Base-by-base conservation (phyloP, 2,797 vertebrate genomes). In the Thunnus albacares region DNA sequence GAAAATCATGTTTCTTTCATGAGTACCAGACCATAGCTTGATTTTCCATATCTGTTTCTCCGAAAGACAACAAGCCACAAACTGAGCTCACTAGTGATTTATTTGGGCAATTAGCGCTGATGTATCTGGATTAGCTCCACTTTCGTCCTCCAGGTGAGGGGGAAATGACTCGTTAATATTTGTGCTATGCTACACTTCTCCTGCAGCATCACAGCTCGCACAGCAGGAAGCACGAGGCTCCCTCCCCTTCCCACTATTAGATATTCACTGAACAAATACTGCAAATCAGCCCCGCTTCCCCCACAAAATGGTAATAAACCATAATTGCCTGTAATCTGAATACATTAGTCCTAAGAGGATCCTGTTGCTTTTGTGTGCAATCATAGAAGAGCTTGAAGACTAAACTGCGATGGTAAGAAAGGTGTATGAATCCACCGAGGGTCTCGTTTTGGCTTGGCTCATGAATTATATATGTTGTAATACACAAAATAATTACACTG, bases 251-350 rank as follows among this genome's bases (percentile, higher is more conserved):
- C 81, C 61, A 22, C 82, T 79, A 86, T 89, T 86, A 93, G 87
- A 84, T 79, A 75, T 67, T 81, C 82, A 60, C 82, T 82, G 80
- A 89, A 89, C 87, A 89, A 91, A 91, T 82, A 91, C 84, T 81
- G 86, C 87, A 88, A 92, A 89, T 88, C 78, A 88, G 89, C 80
- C 79, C 81, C 55, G 61, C 75, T 85, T 86, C 88, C 85, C 77
- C 84, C 77, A 72, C 81, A 60, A 85, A 92, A 91, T 86, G 86
- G 84, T 92, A 92, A 93, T 92, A 89, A 88, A 79, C 78, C 71
- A 83, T 90, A 92, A 91, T 90, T 92, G 89, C 87, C 77, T 86
- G 87, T 92, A 91, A 93, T 92, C 84, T 91, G 91, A 92, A 92
- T 91, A 91, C 87, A 92, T 93, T 91, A 90, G 86, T 64, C 66